These are phyloP conservation scores for Habrosyne pyritoides DNA, from an alignment of 2,888 invertebrate genomes.

Conservation along the genomic window DNA sequence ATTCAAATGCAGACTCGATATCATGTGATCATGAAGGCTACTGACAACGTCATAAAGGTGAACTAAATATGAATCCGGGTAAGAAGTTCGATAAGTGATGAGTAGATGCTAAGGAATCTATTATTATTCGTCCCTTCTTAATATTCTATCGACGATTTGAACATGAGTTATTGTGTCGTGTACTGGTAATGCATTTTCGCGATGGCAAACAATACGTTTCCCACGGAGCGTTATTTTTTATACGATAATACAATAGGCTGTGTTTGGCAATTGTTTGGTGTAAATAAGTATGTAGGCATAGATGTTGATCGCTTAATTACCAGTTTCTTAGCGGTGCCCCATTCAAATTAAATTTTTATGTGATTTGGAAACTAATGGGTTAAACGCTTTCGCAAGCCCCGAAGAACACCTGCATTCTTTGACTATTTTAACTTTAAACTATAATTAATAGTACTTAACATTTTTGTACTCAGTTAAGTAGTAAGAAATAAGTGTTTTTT, in stretches of 20 bases:
- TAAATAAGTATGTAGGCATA: slow-evolving; percentile 17
- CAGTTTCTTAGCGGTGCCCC: slow-evolving; percentile 12
- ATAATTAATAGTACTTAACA: not conserved
- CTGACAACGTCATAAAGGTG: slow-evolving; percentile 31
- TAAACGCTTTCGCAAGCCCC: not conserved
- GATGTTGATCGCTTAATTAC: slow-evolving; percentile 51
- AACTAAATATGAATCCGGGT: slow-evolving; percentile 34
- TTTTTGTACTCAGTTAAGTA: not conserved
- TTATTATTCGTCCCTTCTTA: slow-evolving; percentile 23
- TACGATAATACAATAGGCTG: slow-evolving; percentile 55
- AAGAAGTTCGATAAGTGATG: slow-evolving; percentile 11
- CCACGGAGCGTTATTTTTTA: slow-evolving; percentile 57
- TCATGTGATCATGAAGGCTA: slow-evolving; percentile 45
- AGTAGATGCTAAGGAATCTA: not conserved
- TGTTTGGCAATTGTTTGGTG: slow-evolving; percentile 65
- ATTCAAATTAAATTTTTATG: slow-evolving; percentile 6
- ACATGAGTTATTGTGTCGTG: slow-evolving; percentile 41
- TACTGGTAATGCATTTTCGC: slow-evolving; percentile 46
- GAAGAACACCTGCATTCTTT: not conserved
- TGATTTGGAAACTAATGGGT: slow-evolving; percentile 7
- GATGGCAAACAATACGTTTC: slow-evolving; percentile 57
- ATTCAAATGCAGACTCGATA: slow-evolving; percentile 44
- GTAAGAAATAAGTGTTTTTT: not conserved
- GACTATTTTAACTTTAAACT: not conserved
- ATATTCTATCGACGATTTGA: slow-evolving; percentile 42